These are phyloP conservation scores for Crossaster papposus DNA, from an alignment of 53 echinoderm and acorn worm genomes.

Conservation along the genomic window DNA sequence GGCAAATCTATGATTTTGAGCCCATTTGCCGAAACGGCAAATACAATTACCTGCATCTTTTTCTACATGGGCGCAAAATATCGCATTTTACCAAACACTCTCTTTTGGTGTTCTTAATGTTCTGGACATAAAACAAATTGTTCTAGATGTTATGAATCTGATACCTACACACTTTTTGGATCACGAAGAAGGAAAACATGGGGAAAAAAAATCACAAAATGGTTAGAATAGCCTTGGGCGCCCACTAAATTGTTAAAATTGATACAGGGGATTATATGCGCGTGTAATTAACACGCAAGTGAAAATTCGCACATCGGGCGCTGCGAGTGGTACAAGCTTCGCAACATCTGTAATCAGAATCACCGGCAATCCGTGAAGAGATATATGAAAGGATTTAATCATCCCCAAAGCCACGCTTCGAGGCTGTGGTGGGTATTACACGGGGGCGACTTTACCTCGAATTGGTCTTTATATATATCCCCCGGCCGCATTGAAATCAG, in stretches of 20 bases:
- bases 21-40: no score
- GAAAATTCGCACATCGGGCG: not conserved
- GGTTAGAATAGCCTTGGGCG: not conserved
- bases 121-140: no score
- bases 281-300: not conserved
- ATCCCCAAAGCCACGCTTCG: not conserved
- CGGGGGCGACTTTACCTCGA: not conserved
- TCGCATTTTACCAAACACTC: no score
- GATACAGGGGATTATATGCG: not conserved
- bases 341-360: slow-evolving; percentile 19
- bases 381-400: slow-evolving; percentile 6
- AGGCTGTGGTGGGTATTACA: not conserved
- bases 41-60: no score
- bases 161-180: no score
- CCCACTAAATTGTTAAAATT: not conserved
- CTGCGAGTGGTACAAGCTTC: not conserved
- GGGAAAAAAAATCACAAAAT: not conserved
- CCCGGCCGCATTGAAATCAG: not conserved
- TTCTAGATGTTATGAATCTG: no score
- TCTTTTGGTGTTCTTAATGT: no score
- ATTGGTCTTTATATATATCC: not conserved
- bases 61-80: no score
- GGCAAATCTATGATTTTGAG: no score
- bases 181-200: not conserved
- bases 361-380: slow-evolving; percentile 23